Evolutionary conservation across 2,888 invertebrate genomes (phyloP).

Genomic region (Prostheceraeus crozeri): DNA sequence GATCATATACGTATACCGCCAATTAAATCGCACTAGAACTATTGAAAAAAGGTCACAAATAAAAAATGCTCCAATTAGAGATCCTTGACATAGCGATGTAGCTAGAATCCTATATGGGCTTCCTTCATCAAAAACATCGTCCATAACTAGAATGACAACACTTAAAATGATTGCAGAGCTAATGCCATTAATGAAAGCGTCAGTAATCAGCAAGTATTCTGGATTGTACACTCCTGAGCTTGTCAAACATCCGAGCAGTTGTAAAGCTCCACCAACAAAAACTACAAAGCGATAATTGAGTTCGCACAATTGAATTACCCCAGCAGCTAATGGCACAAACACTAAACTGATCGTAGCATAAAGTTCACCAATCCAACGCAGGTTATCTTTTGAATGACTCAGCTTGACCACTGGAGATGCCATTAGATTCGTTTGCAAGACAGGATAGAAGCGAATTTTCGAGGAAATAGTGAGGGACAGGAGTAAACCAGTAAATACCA

Average conservation of each 20-base stretch:
- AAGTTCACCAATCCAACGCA: conserved; percentile 29
- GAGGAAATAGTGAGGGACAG: too few species aligned
- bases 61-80: conserved; percentile 24
- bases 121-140: conserved; percentile 18
- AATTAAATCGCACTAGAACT: conserved; percentile 1
- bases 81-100: conserved; percentile 32
- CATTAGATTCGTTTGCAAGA: too few species aligned
- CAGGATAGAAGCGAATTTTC: too few species aligned
- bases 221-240: conserved; percentile 18
- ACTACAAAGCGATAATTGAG: conserved; percentile 29
- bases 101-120: conserved; percentile 12
- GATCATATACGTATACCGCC: conserved; percentile 7
- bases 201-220: conserved; percentile 19
- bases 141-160: conserved; percentile 26
- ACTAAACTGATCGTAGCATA: not conserved
- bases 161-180: conserved; percentile 22
- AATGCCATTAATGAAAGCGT: conserved; percentile 29
- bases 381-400: too few species aligned
- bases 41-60: conserved; percentile 10
- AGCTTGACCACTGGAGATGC: too few species aligned
- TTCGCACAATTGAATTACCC: conserved; percentile 6
- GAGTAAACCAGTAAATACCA: too few species aligned
- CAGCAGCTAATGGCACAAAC: conserved; percentile 12
- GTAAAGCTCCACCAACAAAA: not conserved
- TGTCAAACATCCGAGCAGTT: conserved; percentile 6